Conservation (phyloP, 2,888 invertebrate species). For the Diplazon laetatorius region DNA sequence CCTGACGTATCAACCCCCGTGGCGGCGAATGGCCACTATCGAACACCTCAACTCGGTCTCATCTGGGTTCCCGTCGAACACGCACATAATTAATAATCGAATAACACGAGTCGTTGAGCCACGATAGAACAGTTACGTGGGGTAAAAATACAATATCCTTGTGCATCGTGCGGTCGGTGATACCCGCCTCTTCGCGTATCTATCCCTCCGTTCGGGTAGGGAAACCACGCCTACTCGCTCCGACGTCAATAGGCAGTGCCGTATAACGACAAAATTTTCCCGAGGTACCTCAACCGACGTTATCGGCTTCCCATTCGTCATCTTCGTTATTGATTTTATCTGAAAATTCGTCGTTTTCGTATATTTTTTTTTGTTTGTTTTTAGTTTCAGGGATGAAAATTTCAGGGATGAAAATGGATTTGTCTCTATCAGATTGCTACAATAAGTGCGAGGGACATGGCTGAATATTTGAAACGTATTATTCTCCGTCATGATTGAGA, state of each 20-base stretch:
- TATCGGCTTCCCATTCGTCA: too few relatives aligned
- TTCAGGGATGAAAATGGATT: too few relatives aligned
- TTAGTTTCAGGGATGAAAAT: too few relatives aligned
- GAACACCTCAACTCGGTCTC: constrained; percentile 74
- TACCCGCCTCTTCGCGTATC: neutral
- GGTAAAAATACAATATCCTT: constrained; percentile 66
- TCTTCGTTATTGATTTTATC: too few relatives aligned
- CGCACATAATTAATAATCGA: constrained; percentile 78
- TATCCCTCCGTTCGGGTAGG: constrained; percentile 50
- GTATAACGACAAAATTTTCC: constrained; percentile 63
- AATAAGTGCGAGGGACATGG: too few relatives aligned
- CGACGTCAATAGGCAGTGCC: constrained; percentile 82
- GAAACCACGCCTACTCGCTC: constrained; percentile 81
- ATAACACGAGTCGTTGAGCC: constrained; percentile 70
- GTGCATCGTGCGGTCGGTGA: constrained; percentile 60
- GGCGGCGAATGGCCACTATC: constrained; percentile 72
- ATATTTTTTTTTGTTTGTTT: too few relatives aligned
- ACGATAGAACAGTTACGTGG: constrained; percentile 65
- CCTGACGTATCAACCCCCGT: constrained; percentile 72
- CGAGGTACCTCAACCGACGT: neutral
- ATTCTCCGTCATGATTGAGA: too few relatives aligned
- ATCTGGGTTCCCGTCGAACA: constrained; percentile 75
- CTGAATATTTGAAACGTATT: too few relatives aligned
- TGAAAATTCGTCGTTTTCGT: too few relatives aligned
- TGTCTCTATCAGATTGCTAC: too few relatives aligned